Percentiles rank a stretch among this genome's conserved stretches.
Evolutionary conservation across 2,888 invertebrate genomes (phyloP).

Genomic region (Xestia xanthographa): DNA sequence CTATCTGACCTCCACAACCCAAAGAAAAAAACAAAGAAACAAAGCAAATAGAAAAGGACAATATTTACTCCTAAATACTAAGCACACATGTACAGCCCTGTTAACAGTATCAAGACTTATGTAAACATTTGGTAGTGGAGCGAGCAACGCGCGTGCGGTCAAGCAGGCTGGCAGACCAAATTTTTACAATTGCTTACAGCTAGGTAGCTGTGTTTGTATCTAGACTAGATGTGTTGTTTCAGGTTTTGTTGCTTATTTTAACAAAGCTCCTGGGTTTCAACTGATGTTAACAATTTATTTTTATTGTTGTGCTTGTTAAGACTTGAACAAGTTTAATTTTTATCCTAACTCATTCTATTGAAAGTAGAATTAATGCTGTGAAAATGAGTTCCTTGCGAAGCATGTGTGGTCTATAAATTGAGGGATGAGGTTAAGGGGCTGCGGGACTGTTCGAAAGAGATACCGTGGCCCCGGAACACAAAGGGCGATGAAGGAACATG

Average conservation of each 20-base stretch:
- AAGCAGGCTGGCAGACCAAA: slow-evolving; percentile 11
- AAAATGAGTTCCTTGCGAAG: too few species aligned
- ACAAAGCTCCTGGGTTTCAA: background rate
- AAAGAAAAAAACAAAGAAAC: too few species aligned
- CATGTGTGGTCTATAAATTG: too few species aligned
- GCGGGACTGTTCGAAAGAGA: too few species aligned
- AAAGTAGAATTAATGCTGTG: too few species aligned
- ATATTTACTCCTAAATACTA: background rate
- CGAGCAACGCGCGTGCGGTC: background rate
- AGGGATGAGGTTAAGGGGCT: too few species aligned
- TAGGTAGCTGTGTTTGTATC: slow-evolving; percentile 23
- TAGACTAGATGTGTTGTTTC: slow-evolving; percentile 3
- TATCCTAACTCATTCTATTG: background rate
- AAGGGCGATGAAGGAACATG: too few species aligned
- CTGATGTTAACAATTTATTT: background rate
- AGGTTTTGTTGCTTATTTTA: slow-evolving; percentile 21
- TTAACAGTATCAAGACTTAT: background rate
- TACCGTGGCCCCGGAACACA: too few species aligned
- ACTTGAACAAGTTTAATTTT: background rate
- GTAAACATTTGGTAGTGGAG: slow-evolving; percentile 21
- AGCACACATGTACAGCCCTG: slow-evolving; percentile 6
- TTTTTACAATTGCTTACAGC: slow-evolving; percentile 12
- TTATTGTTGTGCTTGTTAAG: background rate
- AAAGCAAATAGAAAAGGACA: background rate
- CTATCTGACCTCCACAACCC: too few species aligned